Conservation (phyloP, 2,888 invertebrate species). For the Sepioteuthis lessoniana region DNA sequence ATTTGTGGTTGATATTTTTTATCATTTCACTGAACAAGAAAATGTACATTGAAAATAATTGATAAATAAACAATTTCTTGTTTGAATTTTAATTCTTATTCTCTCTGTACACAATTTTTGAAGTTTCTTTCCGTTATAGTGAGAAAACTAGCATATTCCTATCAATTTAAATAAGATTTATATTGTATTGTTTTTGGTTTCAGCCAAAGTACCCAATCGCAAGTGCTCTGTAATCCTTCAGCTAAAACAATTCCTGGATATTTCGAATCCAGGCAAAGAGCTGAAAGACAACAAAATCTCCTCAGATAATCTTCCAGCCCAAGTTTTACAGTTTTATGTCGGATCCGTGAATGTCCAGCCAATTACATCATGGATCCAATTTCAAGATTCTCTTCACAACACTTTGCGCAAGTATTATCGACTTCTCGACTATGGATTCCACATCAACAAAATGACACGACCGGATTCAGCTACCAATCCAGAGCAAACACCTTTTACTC, state of each 20-base stretch:
- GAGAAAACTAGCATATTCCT: too few species aligned
- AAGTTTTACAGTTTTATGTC: slow-evolving; percentile 51
- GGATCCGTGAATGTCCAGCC: slow-evolving; percentile 60
- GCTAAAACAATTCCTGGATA: slow-evolving; percentile 46
- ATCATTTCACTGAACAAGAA: too few species aligned
- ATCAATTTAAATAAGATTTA: too few species aligned
- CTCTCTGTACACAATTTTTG: too few species aligned
- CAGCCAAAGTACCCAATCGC: background rate
- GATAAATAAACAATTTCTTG: too few species aligned
- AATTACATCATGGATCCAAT: slow-evolving; percentile 61
- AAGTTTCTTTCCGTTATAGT: too few species aligned
- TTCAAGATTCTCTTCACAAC: slow-evolving; percentile 63
- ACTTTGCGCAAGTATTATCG: slow-evolving; percentile 63
- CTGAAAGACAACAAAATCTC: slow-evolving; percentile 40
- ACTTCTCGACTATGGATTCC: slow-evolving; percentile 67
- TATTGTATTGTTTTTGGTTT: background rate
- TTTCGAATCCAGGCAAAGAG: slow-evolving; percentile 49
- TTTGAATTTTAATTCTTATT: too few species aligned
- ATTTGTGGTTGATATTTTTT: too few species aligned
- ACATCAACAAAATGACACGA: slow-evolving; percentile 66
- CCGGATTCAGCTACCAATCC: slow-evolving; percentile 60
- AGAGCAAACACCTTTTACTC: slow-evolving; percentile 55
- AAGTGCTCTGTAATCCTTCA: slow-evolving; percentile 48
- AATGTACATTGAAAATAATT: too few species aligned
- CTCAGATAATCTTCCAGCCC: background rate